These are phyloP conservation scores for Andrena chrysosceles DNA, from an alignment of 2,888 invertebrate species.

Conservation along the genomic window DNA sequence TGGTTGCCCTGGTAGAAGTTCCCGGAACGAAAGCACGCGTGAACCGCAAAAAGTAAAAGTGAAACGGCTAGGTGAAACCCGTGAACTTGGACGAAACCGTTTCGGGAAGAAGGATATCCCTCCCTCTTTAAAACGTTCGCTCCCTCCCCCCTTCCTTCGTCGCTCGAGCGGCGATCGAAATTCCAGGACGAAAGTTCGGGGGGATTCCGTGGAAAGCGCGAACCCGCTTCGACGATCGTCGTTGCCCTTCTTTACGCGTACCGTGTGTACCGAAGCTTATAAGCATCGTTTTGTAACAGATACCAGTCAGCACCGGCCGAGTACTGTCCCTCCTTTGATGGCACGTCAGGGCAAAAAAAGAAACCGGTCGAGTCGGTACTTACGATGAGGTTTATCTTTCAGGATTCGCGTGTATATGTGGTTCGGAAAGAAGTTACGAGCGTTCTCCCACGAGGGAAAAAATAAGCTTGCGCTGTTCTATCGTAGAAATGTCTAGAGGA, in stretches of 20 bases:
- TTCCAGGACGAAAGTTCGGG: constrained; percentile 50
- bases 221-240: constrained; percentile 38
- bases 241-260: constrained; percentile 34
- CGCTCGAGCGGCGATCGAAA: constrained; percentile 48
- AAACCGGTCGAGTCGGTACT: constrained; percentile 76
- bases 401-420: constrained; percentile 49
- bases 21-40: constrained; percentile 5
- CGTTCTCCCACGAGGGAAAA: constrained; percentile 20
- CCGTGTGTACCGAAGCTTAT: constrained; percentile 37
- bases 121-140: not conserved
- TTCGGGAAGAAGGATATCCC: constrained; percentile 53
- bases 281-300: constrained; percentile 63
- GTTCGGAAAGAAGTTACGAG: constrained; percentile 49
- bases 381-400: constrained; percentile 66
- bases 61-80: constrained; percentile 34
- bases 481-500: not conserved
- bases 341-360: constrained; percentile 60
- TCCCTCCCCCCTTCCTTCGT: not conserved
- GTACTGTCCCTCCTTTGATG: constrained; percentile 63
- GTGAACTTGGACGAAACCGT: constrained; percentile 45
- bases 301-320: constrained; percentile 46
- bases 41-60: constrained; percentile 54
- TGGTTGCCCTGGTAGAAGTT: not conserved
- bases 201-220: constrained; percentile 53
- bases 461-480: constrained; percentile 8